Percentiles rank a stretch among this genome's conserved stretches.
Conservation (phyloP, 2,888 invertebrate species). For the Amphimallon solstitiale region DNA sequence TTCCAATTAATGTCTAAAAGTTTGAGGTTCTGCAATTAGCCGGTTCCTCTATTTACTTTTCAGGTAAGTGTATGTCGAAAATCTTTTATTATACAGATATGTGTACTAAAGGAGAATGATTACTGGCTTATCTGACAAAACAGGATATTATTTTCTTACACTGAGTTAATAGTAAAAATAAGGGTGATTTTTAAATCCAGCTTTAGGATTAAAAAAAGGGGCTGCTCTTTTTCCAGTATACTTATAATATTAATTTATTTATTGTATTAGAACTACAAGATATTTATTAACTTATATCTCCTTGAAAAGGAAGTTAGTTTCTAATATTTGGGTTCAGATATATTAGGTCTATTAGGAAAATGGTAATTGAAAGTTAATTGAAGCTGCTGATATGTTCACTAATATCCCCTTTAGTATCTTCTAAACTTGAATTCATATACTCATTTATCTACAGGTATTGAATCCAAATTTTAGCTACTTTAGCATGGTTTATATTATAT, state of each 20-base stretch:
- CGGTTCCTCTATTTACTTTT: conserved; percentile 29
- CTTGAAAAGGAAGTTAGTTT: neutral
- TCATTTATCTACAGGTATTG: neutral
- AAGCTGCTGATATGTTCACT: neutral
- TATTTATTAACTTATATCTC: neutral
- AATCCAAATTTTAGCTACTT: neutral
- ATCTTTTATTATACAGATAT: conserved; percentile 23
- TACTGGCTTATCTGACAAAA: neutral
- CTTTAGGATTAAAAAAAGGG: neutral
- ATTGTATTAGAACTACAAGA: no score
- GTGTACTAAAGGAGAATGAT: neutral
- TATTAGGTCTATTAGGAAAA: conserved; percentile 2
- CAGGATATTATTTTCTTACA: conserved; percentile 1
- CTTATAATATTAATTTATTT: neutral
- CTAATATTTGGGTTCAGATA: neutral
- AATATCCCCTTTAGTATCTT: neutral
- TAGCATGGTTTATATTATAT: neutral
- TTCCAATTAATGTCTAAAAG: no score
- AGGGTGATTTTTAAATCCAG: neutral
- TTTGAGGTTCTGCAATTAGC: conserved; percentile 30
- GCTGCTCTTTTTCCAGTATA: neutral
- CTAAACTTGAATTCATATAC: neutral
- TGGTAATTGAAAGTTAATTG: neutral
- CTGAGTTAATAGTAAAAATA: neutral
- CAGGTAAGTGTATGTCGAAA: conserved; percentile 36